Base-by-base conservation (phyloP, 2,113 vertebrate genomes). In the Carlito syrichta region DNA sequence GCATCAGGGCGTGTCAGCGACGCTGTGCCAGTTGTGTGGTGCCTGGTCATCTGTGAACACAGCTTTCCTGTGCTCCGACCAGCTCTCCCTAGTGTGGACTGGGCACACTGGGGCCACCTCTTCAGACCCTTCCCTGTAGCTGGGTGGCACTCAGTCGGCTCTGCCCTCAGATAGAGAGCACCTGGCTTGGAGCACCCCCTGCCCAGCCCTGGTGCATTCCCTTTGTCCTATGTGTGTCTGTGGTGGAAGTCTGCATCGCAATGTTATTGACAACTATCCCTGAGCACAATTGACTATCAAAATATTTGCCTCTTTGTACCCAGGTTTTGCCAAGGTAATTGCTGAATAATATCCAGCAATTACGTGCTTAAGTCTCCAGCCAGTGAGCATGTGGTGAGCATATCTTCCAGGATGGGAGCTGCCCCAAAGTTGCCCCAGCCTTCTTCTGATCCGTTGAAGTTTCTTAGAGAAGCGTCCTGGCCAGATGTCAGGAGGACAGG, bases 381-480 rank as follows among this genome's bases (percentile, higher is more conserved):
- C 17, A 0, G 10, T 4, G 38, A 11, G 32, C 4, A 0, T 11
- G 19, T 13, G 5, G 0, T 11, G 32, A 30, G 38, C 25, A 20
- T 3, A 17, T 6, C 16, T 48, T 3, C 35, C 3, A 14, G 30
- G 8, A 3, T 2, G 13, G 13, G 27, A 17, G 0, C n/a, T n/a
- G 23, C 3, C 8, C 16, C 19, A 0, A 52, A 69, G n/a, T 8
- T 2, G 17, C 23, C 10, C 5, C 2, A 25, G 16, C 35, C 7
- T 1, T 10, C 22, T 22, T 90, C 23, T 0, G 8, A 8, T 12
- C 13, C 14, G 2, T 6, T 10, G 30, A 3, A 13, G n/a, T 16
- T 8, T 20, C 48, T 7, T 22, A 9, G 32, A 11, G 38, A 68
- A 12, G 27, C 8, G 54, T 12, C 8, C 40, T 5, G 10, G 5